Evolutionary conservation across 2,113 vertebrate genomes (phyloP).

Genomic region (Azemiops feae): DNA sequence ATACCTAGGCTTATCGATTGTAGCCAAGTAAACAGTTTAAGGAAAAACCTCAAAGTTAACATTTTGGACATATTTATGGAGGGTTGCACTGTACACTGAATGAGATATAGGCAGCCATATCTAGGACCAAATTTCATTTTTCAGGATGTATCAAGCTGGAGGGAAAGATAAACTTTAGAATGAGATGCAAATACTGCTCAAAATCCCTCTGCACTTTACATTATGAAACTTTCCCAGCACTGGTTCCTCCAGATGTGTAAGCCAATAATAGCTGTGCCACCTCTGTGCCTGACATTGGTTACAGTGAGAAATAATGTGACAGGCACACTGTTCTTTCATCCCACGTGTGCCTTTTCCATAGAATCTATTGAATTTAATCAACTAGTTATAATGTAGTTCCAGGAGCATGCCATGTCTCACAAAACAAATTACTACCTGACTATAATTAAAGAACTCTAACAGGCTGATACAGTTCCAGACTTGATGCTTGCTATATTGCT

Average conservation of each 20-base stretch:
- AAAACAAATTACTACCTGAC: conserved; percentile 35
- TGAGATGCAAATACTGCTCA: not conserved
- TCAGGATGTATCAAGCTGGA: not conserved
- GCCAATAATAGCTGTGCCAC: conserved; percentile 11
- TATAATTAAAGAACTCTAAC: conserved; percentile 32
- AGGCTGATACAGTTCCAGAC: conserved; percentile 12
- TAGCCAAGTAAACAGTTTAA: not conserved
- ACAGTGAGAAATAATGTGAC: conserved; percentile 22
- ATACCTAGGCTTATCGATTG: not conserved
- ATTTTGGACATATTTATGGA: not conserved
- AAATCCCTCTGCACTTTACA: not conserved
- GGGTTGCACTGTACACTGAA: not conserved
- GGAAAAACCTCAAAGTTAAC: not conserved
- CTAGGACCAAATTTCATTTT: not conserved
- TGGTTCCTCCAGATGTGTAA: conserved; percentile 7
- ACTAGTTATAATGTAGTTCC: conserved; percentile 33
- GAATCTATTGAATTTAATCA: conserved; percentile 36
- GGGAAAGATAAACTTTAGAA: not conserved
- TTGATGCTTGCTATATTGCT: conserved; percentile 12
- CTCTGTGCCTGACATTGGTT: conserved; percentile 21
- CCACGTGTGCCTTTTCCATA: conserved; percentile 16
- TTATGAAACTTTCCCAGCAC: not conserved
- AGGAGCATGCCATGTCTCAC: conserved; percentile 19
- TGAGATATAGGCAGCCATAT: not conserved
- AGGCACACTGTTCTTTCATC: conserved; percentile 28